Base-by-base conservation (phyloP, 1,140 invertebrate species). In the Listronotus bonariensis region DNA sequence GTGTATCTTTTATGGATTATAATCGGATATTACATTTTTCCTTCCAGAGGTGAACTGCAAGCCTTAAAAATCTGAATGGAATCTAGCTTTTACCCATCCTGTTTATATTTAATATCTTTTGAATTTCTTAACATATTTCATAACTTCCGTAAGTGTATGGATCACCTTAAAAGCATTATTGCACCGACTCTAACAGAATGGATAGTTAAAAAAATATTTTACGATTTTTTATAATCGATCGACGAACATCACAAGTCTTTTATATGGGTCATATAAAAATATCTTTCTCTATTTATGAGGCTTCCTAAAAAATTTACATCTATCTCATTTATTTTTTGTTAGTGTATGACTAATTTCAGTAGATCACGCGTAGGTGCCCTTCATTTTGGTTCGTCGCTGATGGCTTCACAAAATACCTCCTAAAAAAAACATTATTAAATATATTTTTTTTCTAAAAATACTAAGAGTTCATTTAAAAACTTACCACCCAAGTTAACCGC, bases 381-480 rank as follows among this genome's bases (percentile, higher is more conserved):
- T 57, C 49, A 65, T 34, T 46, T 49, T 3, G 54, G 54, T 41
- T 57, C 53, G 17, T 66, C 64, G 48, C 51, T 55, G 20, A 53
- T 55, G 41, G 64, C 64, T 49, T 66, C 64, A 32, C 64, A 66
- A 48, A 66, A 66, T 34, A 59, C 56, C 31, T 66, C 64, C 55
- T 65, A 14, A 41, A 54, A 54, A 54, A 18, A n/a, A 57, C 17
- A 26, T 26, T 26, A 26, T 26, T 26, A 5, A 26, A 3, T 5
- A 26, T 26, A 26, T 26, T 3, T 26, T 26, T n/a, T 26, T 26
- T 5, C 20, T 26, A 26, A 26, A 5, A 5, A 26, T 26, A 26
- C 2, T 5, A 26, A 26, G 5, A 26, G 20, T 26, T 3, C 20
- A 26, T n/a, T n/a, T n/a, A n/a, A n/a, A n/a, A n/a, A n/a, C n/a